Percentiles rank a stretch among this genome's conserved stretches.
Evolutionary conservation across 2,113 vertebrate species (phyloP).

Genomic region (Alouatta palliata): DNA sequence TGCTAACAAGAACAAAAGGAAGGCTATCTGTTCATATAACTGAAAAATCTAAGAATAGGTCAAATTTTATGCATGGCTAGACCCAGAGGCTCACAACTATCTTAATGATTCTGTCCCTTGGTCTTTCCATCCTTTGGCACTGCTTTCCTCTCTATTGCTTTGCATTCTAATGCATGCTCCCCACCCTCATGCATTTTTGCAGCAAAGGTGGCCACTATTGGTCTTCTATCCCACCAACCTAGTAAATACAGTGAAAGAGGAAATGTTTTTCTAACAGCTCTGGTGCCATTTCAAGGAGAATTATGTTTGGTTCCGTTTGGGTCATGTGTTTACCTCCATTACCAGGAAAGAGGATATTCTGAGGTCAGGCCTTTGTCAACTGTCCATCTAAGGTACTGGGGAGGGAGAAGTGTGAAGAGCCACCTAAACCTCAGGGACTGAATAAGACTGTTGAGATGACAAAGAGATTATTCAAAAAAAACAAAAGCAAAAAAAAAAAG

Average conservation of each 20-base stretch:
- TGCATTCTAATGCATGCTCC: background rate
- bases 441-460: background rate
- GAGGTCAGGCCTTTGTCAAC: background rate
- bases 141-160: background rate
- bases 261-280: background rate
- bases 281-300: background rate
- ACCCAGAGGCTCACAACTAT: background rate
- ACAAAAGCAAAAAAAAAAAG: too few relatives aligned
- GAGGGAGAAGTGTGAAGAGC: fast-evolving
- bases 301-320: background rate
- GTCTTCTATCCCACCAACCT: background rate
- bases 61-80: background rate
- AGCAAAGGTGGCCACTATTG: background rate
- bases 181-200: background rate
- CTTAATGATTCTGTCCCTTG: background rate
- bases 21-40: background rate
- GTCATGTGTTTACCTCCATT: background rate
- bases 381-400: background rate
- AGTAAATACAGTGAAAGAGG: background rate
- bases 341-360: background rate
- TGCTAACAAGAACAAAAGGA: background rate
- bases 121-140: background rate
- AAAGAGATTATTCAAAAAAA: background rate
- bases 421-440: background rate
- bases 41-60: background rate